Evolutionary conservation across 2,797 vertebrate genomes (phyloP).

Genomic region (Sebastes glaucus): DNA sequence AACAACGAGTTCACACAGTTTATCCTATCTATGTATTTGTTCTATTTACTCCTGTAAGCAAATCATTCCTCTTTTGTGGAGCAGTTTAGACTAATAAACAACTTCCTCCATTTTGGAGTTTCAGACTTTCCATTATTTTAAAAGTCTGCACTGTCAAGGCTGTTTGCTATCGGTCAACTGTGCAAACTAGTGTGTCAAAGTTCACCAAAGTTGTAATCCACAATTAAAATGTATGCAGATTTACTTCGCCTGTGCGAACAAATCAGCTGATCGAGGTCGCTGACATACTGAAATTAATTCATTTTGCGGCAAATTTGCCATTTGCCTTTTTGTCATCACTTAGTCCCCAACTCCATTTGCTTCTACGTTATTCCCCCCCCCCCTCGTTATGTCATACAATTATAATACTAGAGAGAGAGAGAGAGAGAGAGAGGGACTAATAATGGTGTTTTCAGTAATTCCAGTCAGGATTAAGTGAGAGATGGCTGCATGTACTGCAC

Average conservation of each 20-base stretch:
- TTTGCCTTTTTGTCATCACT: not conserved
- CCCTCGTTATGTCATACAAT: not conserved
- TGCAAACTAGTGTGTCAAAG: no score
- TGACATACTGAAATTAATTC: not conserved
- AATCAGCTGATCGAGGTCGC: not conserved
- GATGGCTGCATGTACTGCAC: conserved; percentile 7
- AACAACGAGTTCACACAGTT: not conserved
- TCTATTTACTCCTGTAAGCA: not conserved
- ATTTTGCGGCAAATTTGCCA: not conserved
- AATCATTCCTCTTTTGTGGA: not conserved
- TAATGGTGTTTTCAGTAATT: conserved; percentile 37
- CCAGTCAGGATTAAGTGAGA: conserved; percentile 35
- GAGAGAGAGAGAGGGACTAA: not conserved
- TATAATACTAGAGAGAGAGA: not conserved
- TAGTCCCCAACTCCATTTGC: not conserved
- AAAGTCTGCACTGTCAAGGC: no score
- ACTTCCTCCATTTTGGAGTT: fast-evolving
- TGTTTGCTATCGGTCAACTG: no score
- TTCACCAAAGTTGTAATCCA: not conserved
- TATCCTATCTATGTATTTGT: not conserved
- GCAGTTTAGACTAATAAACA: no score
- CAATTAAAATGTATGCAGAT: not conserved
- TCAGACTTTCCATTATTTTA: not conserved
- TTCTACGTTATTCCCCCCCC: not conserved
- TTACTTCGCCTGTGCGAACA: not conserved